Evolutionary conservation across 2,888 invertebrate genomes (phyloP).

Genomic region (Drosophila seclusa): DNA sequence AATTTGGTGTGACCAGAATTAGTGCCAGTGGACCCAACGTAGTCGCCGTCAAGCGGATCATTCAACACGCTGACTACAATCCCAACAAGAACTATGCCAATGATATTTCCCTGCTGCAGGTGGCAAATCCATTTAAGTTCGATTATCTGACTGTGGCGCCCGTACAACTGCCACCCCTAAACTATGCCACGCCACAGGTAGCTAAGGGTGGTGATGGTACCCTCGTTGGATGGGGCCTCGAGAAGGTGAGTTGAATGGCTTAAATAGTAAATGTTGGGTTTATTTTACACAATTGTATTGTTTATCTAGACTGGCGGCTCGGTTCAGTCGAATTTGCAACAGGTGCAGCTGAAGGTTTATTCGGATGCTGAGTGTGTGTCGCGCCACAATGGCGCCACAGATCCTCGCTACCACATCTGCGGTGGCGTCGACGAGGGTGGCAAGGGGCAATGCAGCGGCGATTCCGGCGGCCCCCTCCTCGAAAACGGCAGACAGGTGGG

Average conservation of each 20-base stretch:
- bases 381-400: constrained; percentile 71
- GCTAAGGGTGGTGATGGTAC: constrained; percentile 61
- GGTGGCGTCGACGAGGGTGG: constrained; percentile 81
- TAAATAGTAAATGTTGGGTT: not conserved
- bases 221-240: constrained; percentile 82
- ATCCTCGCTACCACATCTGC: constrained; percentile 83
- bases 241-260: constrained; percentile 62
- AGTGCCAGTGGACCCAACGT: constrained; percentile 66
- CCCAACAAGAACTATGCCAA: constrained; percentile 74
- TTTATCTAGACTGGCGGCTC: constrained; percentile 79
- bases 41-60: constrained; percentile 66
- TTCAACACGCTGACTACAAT: constrained; percentile 81
- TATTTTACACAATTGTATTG: not conserved
- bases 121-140: constrained; percentile 68
- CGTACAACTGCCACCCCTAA: constrained; percentile 72
- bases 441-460: constrained; percentile 83
- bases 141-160: constrained; percentile 70
- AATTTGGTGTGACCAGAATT: constrained; percentile 73
- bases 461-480: constrained; percentile 83
- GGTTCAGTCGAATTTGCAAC: constrained; percentile 80
- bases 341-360: constrained; percentile 83
- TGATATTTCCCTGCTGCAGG: constrained; percentile 84
- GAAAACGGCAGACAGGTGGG: constrained; percentile 82
- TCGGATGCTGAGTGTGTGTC: constrained; percentile 82
- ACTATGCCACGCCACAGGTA: constrained; percentile 69